phyloP scores from a whole-genome alignment of 2,888 invertebrate species.

The Acleris laterana region DNA sequence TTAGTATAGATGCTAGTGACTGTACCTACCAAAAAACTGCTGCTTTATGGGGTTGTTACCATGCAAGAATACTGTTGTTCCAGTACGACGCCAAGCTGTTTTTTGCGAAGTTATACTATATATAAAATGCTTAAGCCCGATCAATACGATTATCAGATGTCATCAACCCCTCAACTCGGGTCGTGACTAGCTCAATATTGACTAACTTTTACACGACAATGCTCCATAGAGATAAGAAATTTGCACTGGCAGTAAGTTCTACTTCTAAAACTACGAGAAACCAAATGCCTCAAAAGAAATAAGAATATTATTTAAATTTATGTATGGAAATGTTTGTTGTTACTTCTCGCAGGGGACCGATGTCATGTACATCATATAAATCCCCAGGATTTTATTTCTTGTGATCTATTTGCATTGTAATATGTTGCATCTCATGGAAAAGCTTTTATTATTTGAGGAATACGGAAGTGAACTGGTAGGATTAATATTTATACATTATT shows the following conservation, averaged over 20 bases:
- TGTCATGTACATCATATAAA: constrained; percentile 13
- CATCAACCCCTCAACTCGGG: neutral
- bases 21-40: too few species aligned
- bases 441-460: too few species aligned
- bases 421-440: too few species aligned
- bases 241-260: constrained; percentile 7
- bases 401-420: too few species aligned
- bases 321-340: constrained; percentile 20
- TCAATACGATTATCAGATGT: neutral
- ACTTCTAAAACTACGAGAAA: constrained; percentile 3
- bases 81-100: neutral
- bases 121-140: neutral
- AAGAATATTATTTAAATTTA: constrained; percentile 16
- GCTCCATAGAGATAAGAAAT: constrained; percentile 14
- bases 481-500: too few species aligned
- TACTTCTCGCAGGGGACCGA: constrained; percentile 10
- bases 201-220: neutral
- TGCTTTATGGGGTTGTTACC: too few species aligned
- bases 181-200: constrained; percentile 9
- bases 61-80: neutral
- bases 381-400: neutral
- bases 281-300: constrained; percentile 2
- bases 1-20: too few species aligned
- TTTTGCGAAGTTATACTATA: neutral
- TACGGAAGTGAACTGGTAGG: too few species aligned